A percentile compares a stretch with the other conserved stretches of the same genome.
Conservation (phyloP, 2,113 vertebrate species). For the Hippocampus zosterae region DNA sequence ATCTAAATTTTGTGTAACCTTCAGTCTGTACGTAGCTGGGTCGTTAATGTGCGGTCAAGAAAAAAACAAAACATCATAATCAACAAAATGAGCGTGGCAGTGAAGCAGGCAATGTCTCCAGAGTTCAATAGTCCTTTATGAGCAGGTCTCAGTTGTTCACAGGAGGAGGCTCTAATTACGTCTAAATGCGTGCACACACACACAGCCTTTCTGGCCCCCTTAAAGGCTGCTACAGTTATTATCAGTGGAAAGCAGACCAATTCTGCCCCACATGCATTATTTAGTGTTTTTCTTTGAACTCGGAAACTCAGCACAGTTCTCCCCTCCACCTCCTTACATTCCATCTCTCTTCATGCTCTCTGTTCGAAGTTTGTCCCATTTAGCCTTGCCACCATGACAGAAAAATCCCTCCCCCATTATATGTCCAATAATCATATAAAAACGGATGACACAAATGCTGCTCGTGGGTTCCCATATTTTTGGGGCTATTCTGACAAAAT, state of each 20-base stretch:
- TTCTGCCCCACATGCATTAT: conserved; percentile 73
- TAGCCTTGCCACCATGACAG: conserved; percentile 54
- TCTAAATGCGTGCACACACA: conserved; percentile 54
- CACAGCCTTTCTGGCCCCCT: conserved; percentile 58
- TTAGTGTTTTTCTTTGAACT: conserved; percentile 76
- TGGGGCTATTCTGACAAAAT: conserved; percentile 21
- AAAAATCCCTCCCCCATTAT: conserved; percentile 31
- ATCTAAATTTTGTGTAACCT: no score
- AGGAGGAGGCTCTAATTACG: conserved; percentile 62
- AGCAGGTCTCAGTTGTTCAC: conserved; percentile 55
- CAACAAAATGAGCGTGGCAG: conserved; percentile 10
- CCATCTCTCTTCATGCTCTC: conserved; percentile 55
- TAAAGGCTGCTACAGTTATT: conserved; percentile 69
- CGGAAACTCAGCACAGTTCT: conserved; percentile 63
- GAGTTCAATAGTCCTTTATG: conserved; percentile 59
- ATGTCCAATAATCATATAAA: conserved; percentile 45
- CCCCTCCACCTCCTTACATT: conserved; percentile 29
- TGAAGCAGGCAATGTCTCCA: conserved; percentile 50
- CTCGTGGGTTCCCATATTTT: conserved; percentile 37
- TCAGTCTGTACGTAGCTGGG: no score
- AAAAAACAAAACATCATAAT: background rate
- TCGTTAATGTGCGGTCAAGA: background rate
- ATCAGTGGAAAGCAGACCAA: conserved; percentile 71
- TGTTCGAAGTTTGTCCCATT: conserved; percentile 68
- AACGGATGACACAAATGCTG: conserved; percentile 37